Conservation (phyloP, 2,113 vertebrate genomes). For the Catharus bicknelli region DNA sequence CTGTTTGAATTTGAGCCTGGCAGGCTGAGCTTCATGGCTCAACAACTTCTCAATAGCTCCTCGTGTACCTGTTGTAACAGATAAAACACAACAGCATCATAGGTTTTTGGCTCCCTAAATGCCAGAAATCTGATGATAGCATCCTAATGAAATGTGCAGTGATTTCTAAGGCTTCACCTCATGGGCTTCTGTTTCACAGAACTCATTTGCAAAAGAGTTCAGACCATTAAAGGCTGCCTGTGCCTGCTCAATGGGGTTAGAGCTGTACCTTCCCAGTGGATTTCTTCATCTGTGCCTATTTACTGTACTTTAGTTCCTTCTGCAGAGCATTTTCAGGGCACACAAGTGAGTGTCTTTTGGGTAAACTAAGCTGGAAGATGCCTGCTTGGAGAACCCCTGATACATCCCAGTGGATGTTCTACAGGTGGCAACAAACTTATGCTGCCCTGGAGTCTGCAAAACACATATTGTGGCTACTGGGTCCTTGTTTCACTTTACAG, state of each 20-base stretch:
- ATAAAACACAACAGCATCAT: neutral
- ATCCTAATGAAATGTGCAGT: neutral
- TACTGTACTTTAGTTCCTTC: neutral
- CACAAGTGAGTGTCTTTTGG: neutral
- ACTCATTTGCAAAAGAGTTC: neutral
- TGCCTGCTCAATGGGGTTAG: accelerated
- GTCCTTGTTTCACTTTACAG: neutral
- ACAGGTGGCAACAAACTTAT: neutral
- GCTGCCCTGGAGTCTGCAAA: neutral
- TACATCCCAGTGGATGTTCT: neutral
- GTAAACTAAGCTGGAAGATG: neutral
- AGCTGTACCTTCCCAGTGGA: neutral
- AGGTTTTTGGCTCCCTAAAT: neutral
- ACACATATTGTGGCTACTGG: accelerated
- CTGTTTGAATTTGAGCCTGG: neutral
- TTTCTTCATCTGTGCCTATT: neutral
- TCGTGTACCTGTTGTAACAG: neutral
- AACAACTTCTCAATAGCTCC: neutral
- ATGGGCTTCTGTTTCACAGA: neutral
- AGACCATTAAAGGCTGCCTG: neutral
- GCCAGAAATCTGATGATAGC: neutral
- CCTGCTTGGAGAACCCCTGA: neutral
- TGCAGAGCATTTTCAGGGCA: neutral
- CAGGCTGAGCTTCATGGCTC: neutral
- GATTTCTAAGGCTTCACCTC: neutral